Evolutionary conservation across 2,888 invertebrate species (phyloP).

Genomic region (Ophraella communa): DNA sequence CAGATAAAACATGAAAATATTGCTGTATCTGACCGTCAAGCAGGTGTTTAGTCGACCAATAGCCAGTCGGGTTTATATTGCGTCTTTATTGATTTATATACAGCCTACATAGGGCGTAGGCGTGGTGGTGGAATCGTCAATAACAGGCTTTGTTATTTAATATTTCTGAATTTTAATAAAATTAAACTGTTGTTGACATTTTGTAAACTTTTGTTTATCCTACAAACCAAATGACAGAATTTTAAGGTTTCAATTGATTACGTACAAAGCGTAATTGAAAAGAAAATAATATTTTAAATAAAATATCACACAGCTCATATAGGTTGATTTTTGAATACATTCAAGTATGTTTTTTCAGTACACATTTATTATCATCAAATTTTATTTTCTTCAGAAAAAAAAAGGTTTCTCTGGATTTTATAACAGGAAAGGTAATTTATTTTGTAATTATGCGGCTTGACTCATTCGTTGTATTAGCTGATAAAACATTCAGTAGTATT

Average conservation of each 20-base stretch:
- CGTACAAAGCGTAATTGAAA: too few species aligned
- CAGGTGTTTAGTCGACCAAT: neutral
- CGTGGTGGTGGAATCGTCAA: neutral
- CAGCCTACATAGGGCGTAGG: neutral
- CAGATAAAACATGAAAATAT: neutral
- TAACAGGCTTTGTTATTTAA: neutral
- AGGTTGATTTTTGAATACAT: too few species aligned
- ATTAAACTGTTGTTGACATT: neutral
- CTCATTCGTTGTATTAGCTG: neutral
- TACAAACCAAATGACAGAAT: too few species aligned
- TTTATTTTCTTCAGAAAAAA: too few species aligned
- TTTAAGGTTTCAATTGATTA: neutral
- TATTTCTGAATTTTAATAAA: neutral
- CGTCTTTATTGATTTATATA: conserved; percentile 5
- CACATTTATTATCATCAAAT: too few species aligned
- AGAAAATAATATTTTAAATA: too few species aligned
- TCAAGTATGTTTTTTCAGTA: too few species aligned
- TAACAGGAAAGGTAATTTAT: too few species aligned
- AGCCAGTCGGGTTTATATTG: neutral
- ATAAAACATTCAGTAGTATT: neutral
- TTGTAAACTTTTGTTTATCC: neutral
- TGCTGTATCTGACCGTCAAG: neutral
- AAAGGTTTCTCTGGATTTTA: too few species aligned
- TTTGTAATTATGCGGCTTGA: neutral
- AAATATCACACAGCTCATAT: too few species aligned